phyloP scores from a whole-genome alignment of 2,888 invertebrate genomes.

The Ectemnius continuus region DNA sequence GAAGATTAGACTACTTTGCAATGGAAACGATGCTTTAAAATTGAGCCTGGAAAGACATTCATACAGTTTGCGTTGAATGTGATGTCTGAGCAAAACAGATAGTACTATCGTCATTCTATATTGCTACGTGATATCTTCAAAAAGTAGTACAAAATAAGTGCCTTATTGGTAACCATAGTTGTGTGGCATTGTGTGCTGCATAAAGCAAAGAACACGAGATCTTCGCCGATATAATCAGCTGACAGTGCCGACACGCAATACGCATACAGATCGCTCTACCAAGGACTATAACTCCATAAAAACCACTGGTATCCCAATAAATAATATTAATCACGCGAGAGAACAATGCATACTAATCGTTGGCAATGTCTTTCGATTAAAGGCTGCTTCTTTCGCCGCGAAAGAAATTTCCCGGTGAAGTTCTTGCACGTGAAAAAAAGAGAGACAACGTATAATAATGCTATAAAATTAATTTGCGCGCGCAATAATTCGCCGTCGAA shows the following conservation, averaged over 20 bases:
- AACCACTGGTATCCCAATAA: too few species aligned
- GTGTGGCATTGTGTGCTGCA: too few species aligned
- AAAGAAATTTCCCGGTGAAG: neutral
- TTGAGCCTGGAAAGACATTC: neutral
- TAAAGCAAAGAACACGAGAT: too few species aligned
- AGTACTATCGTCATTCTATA: constrained; percentile 19
- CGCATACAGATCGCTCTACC: too few species aligned
- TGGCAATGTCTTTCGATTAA: too few species aligned
- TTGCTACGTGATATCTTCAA: constrained; percentile 5
- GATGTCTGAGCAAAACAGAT: constrained; percentile 13
- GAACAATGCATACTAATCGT: too few species aligned
- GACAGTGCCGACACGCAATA: too few species aligned
- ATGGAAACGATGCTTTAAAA: constrained; percentile 12
- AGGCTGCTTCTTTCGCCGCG: neutral
- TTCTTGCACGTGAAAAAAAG: neutral
- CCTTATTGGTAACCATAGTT: too few species aligned
- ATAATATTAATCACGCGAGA: too few species aligned
- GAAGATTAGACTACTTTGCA: constrained; percentile 11
- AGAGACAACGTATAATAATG: neutral
- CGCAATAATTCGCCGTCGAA: neutral
- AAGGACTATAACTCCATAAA: too few species aligned
- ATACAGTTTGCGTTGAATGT: too few species aligned
- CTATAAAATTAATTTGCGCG: constrained; percentile 1
- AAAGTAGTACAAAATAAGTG: constrained; percentile 4
- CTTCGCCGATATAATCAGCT: too few species aligned